Conservation (phyloP, 2,113 vertebrate genomes). For the Rhombomys opimus region DNA sequence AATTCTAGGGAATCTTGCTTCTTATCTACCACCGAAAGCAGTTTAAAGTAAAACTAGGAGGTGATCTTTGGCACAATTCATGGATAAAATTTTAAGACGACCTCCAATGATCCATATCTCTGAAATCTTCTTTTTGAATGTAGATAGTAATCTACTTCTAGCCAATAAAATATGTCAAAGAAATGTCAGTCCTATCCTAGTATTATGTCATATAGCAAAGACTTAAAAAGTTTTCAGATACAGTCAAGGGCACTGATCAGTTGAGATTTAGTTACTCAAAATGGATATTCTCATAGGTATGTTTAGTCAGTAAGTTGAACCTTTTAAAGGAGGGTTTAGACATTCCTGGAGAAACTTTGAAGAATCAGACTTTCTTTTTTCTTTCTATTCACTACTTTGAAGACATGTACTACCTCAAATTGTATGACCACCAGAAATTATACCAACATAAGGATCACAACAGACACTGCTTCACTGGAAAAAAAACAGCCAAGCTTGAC, state of each 20-base stretch:
- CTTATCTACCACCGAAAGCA: not conserved
- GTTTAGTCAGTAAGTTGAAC: not conserved
- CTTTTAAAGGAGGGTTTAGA: not conserved
- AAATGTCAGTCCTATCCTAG: not conserved
- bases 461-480: not conserved
- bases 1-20: not conserved
- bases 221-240: not conserved
- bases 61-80: not conserved
- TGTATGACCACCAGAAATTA: conserved; percentile 6
- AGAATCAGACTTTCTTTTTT: not conserved
- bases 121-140: not conserved
- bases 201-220: not conserved
- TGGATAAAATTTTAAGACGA: not conserved
- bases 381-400: not conserved
- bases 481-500: not conserved
- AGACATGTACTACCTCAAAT: not conserved
- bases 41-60: not conserved
- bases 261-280: conserved; percentile 15
- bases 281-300: not conserved
- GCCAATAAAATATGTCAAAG: not conserved
- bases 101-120: not conserved
- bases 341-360: not conserved
- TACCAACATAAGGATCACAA: not conserved
- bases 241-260: not conserved
- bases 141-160: not conserved